Evolutionary conservation across 2,797 vertebrate genomes (phyloP).

Genomic region (Megaceryle alcyon): DNA sequence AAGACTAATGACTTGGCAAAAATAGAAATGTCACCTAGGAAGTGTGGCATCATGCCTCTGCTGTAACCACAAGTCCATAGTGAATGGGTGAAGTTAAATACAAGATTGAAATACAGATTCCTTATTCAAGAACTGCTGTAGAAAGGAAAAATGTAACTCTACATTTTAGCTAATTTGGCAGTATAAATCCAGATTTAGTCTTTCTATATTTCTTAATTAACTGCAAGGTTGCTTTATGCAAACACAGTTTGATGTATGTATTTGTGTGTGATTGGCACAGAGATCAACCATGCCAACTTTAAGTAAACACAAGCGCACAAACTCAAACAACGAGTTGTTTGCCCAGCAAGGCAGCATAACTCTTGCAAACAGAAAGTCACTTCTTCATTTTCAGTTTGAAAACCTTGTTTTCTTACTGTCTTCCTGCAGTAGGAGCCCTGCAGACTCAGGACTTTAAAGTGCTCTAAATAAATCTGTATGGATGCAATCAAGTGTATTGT

Average conservation of each 20-base stretch:
- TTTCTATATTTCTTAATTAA: constrained; percentile 29
- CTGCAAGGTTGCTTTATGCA: constrained; percentile 11
- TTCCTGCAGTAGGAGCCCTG: background rate
- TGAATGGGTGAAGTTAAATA: background rate
- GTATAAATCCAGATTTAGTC: constrained; percentile 3
- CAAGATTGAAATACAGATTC: background rate
- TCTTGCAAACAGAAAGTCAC: constrained; percentile 50
- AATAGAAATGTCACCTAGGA: constrained; percentile 1
- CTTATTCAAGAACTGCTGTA: background rate
- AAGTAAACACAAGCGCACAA: background rate
- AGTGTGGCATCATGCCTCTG: background rate
- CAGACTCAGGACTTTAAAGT: background rate
- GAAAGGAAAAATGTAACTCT: background rate
- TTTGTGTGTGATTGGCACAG: constrained; percentile 41
- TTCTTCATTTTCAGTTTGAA: background rate
- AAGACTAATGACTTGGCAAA: constrained; percentile 1
- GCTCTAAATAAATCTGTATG: background rate
- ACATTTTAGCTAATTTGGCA: background rate
- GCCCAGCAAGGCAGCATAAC: constrained; percentile 25
- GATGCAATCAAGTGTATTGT: constrained; percentile 35
- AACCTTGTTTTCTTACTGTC: background rate
- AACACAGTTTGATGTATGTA: constrained; percentile 8
- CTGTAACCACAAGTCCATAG: background rate
- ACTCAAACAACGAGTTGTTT: constrained; percentile 57
- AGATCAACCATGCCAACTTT: constrained; percentile 42